A percentile compares a stretch with the other conserved stretches of the same genome.
Evolutionary conservation across 2,797 vertebrate species (phyloP).

Genomic region (Sardinella longiceps): DNA sequence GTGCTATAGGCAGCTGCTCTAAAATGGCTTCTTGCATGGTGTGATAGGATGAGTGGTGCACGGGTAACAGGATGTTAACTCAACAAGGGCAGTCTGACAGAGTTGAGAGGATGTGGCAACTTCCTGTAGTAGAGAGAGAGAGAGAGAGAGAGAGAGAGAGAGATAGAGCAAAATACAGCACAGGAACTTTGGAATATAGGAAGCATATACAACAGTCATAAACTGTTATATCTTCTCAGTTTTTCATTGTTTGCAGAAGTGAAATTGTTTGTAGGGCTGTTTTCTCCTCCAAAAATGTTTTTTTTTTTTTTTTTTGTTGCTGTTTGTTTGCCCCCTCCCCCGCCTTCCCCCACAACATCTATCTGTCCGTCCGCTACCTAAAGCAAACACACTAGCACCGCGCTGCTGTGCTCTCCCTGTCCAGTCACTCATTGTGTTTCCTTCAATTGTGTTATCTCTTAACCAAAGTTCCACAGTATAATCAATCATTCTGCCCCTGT

Average conservation of each 20-base stretch:
- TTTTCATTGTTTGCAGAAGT: not conserved
- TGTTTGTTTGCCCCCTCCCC: not conserved
- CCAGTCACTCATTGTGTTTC: slow-evolving; percentile 44
- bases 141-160: slow-evolving; percentile 46
- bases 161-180: not conserved
- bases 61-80: slow-evolving; percentile 58
- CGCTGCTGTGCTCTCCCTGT: slow-evolving; percentile 27
- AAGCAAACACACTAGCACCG: not conserved
- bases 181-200: not conserved
- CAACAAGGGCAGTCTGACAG: slow-evolving; percentile 5
- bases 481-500: slow-evolving; percentile 46
- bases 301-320: not conserved
- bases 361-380: not conserved
- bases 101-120: slow-evolving; percentile 76
- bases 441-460: slow-evolving; percentile 54
- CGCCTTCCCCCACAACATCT: not conserved
- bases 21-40: slow-evolving; percentile 49
- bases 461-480: slow-evolving; percentile 45
- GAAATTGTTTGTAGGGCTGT: not conserved
- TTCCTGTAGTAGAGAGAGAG: slow-evolving; percentile 72
- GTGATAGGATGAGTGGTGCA: slow-evolving; percentile 36
- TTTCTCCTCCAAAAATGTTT: not conserved
- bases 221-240: not conserved
- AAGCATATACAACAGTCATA: not conserved
- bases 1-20: slow-evolving; percentile 8